phyloP scores from a whole-genome alignment of 2,888 invertebrate genomes.

The Spialia ferax region DNA sequence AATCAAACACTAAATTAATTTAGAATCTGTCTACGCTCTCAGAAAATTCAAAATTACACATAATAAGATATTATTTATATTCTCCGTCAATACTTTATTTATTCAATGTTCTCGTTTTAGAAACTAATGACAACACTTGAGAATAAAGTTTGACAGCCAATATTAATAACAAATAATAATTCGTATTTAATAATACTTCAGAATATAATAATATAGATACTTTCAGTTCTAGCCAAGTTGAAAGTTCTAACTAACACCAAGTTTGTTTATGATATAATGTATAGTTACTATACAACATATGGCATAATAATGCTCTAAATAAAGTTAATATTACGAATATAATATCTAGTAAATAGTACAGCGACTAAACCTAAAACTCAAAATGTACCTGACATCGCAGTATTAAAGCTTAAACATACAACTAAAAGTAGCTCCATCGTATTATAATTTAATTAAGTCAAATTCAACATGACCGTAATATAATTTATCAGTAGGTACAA shows the following conservation, averaged over 20 bases:
- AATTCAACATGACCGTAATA: neutral
- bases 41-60: neutral
- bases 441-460: neutral
- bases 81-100: neutral
- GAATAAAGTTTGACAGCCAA: neutral
- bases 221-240: neutral
- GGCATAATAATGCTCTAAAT: neutral
- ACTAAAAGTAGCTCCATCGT: neutral
- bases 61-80: conserved; percentile 1
- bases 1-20: conserved; percentile 16
- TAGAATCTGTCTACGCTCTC: conserved; percentile 24
- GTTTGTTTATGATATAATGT: neutral
- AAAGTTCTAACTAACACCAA: neutral
- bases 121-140: neutral
- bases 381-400: neutral
- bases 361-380: neutral
- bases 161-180: neutral
- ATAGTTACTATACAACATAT: neutral
- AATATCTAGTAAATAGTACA: neutral
- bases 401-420: neutral
- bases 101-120: neutral
- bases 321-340: neutral
- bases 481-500: neutral
- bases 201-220: neutral
- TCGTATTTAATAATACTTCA: neutral